Evolutionary conservation across 2,888 invertebrate genomes (phyloP), one percentile per base, ranked within the genome.

Genomic region (Ochlodes sylvanus): DNA sequence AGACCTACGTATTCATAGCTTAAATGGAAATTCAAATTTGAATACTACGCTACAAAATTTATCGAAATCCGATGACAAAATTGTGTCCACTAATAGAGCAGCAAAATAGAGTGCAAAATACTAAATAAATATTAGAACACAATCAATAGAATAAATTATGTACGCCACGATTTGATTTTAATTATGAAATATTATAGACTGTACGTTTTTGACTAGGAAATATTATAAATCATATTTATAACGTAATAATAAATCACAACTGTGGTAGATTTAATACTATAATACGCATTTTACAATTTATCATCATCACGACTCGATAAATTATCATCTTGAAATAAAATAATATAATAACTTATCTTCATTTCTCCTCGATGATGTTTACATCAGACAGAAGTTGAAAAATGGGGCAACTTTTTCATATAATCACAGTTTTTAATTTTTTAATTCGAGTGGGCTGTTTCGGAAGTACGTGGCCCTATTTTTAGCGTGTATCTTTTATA

Each of bases 1-100:
- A 80, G 77, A 80, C 75, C 80, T 76, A 77, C 79, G 83, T 83
- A 87, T 86, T 86, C 81, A 84, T 79, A 79, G 79, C 82, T 82
- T 87, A 61, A 87, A 88, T 87, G 85, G 83, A 85, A 87, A 83
- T 79, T 78, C 75, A 73, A 84, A 88, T 89, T 88, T 86, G 85
- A 89, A 89, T 88, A 88, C 82, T 83, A 82, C 77, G 80, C 79
- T 79, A 83, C 81, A 78, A 80, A 84, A 85, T 86, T 80, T 77
- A 81, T 76, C 83, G 79, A 83, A 85, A 82, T 83, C 77, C 77
- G 81, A 78, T 76, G 75, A 76, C 78, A 79, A 78, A 75, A 75
- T 76, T 73, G 68, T 58, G 63, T 64, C 42, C 56, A 70, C 61
- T 67, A 66, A 80, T 76, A 79, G 74, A 77, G 73, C 77, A 77